Conservation (phyloP, 23 tunicate genomes). For the Botrylloides violaceus region DNA sequence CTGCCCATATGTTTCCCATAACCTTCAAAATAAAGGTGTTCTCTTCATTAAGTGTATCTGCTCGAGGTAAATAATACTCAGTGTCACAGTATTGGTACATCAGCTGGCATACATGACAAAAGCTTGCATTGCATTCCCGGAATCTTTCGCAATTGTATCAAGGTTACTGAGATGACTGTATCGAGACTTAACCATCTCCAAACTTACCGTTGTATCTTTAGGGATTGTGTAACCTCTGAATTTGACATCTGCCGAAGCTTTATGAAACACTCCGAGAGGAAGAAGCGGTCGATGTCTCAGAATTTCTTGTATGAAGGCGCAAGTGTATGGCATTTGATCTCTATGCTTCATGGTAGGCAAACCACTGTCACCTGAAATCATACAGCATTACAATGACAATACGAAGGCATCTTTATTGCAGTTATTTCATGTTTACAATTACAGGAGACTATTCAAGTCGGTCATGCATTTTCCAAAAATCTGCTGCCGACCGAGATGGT, state of each 20-base stretch:
- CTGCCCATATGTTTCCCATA: constrained; percentile 1
- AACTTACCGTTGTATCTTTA: constrained; percentile 6
- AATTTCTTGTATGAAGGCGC: constrained; percentile 23
- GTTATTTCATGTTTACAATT: too few species aligned
- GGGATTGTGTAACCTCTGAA: constrained; percentile 4
- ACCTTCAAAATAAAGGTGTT: not conserved
- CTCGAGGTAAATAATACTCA: too few species aligned
- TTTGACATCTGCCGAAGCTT: not conserved
- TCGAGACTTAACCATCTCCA: too few species aligned
- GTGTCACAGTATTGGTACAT: too few species aligned
- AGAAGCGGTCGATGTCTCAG: constrained; percentile 12
- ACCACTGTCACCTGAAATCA: constrained; percentile 2
- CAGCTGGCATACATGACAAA: too few species aligned
- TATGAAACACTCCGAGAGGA: constrained; percentile 12
- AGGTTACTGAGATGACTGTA: too few species aligned
- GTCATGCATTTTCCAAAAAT: too few species aligned
- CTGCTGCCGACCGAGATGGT: too few species aligned
- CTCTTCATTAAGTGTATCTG: not conserved
- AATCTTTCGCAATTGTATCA: too few species aligned
- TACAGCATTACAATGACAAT: not conserved
- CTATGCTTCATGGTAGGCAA: constrained; percentile 8
- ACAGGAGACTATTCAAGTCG: too few species aligned
- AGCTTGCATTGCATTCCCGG: too few species aligned
- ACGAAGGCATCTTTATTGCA: too few species aligned
- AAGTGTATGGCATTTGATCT: constrained; percentile 18